A percentile compares a stretch with the other conserved stretches of the same genome.
Conservation (phyloP, 2,113 vertebrate species). For the Tiliqua scincoides region DNA sequence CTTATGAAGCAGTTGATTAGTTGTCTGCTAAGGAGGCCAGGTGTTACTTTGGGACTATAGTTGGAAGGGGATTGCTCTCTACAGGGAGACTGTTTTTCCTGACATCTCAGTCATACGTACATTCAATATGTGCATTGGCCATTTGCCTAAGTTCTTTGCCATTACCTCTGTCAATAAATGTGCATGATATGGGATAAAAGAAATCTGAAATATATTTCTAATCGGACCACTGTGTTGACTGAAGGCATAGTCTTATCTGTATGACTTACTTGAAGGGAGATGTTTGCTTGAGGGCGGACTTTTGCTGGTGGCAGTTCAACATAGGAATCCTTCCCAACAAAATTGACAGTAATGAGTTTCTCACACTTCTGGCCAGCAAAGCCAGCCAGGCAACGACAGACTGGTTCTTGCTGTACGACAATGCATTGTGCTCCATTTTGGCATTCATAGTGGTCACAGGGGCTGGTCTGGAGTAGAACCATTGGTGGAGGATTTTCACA, state of each 20-base stretch:
- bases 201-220: not conserved
- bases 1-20: not conserved
- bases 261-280: conserved; percentile 90
- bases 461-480: conserved; percentile 97
- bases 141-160: not conserved
- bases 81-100: not conserved
- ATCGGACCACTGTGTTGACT: not conserved
- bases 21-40: not conserved
- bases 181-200: rapidly evolving
- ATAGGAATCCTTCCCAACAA: conserved; percentile 91
- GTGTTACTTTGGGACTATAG: not conserved
- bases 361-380: conserved; percentile 92
- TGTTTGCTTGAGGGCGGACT: conserved; percentile 89
- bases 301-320: conserved; percentile 88
- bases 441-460: conserved; percentile 94
- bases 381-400: conserved; percentile 92
- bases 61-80: not conserved
- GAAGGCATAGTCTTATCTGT: not conserved
- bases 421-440: conserved; percentile 94
- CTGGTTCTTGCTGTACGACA: conserved; percentile 86
- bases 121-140: not conserved
- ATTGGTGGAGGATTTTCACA: conserved; percentile 95
- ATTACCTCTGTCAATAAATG: not conserved
- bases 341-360: conserved; percentile 94
- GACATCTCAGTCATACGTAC: too few relatives aligned